A percentile compares a stretch with the other conserved stretches of the same genome.
Evolutionary conservation across 2,113 vertebrate genomes (phyloP).

Genomic region (Saguinus imperator): DNA sequence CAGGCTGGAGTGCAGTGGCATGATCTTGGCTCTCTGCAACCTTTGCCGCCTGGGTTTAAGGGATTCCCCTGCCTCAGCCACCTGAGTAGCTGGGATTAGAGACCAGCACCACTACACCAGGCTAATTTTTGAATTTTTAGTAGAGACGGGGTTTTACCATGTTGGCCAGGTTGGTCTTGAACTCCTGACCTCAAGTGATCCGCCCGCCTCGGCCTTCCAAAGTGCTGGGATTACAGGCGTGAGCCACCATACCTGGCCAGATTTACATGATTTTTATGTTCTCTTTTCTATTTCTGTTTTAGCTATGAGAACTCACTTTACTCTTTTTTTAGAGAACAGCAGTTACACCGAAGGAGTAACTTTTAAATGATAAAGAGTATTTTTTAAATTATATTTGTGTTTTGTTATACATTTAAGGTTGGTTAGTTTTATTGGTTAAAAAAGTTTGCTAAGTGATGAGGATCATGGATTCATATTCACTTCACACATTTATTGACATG

Average conservation of each 20-base stretch:
- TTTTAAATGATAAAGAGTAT: background rate
- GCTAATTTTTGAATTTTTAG: no score
- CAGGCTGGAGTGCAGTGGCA: background rate
- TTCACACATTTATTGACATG: background rate
- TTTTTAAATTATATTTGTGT: background rate
- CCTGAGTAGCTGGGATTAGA: no score
- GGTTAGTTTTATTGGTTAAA: background rate
- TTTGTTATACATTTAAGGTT: background rate
- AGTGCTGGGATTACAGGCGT: background rate
- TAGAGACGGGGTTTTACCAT: no score
- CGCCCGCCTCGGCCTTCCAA: background rate
- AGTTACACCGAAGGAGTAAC: background rate
- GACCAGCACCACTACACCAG: fast-evolving
- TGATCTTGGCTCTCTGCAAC: background rate
- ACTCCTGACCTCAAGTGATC: background rate
- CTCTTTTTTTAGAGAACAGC: background rate
- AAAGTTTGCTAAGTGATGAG: background rate
- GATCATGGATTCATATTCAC: background rate
- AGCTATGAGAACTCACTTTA: conserved; percentile 9
- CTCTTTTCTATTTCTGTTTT: background rate
- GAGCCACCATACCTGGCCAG: background rate
- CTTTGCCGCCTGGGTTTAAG: no score
- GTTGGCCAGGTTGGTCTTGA: background rate
- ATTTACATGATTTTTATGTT: background rate
- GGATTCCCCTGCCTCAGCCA: no score